These are phyloP conservation scores for Argyresthia goedartella DNA, from an alignment of 2,888 invertebrate species.

Conservation along the genomic window DNA sequence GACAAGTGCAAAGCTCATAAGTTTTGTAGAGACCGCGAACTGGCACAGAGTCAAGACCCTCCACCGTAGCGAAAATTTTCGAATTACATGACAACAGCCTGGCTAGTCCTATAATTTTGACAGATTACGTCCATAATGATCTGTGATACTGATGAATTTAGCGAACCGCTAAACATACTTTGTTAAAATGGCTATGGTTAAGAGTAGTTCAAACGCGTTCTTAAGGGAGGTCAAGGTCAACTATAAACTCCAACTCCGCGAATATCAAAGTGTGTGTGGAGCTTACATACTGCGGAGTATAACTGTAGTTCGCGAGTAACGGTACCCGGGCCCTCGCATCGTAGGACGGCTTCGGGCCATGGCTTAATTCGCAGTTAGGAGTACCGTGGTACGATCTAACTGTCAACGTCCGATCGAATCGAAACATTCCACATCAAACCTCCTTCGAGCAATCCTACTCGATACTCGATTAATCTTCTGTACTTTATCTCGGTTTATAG, in stretches of 20 bases:
- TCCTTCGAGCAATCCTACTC: no score
- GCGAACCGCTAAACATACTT: background rate
- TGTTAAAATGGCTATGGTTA: background rate
- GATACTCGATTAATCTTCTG: no score
- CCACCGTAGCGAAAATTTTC: background rate
- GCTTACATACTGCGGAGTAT: background rate
- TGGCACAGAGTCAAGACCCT: constrained; percentile 12
- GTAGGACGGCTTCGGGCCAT: background rate
- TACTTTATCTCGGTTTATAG: no score
- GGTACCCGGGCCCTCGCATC: background rate
- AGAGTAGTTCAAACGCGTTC: background rate
- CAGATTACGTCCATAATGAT: no score
- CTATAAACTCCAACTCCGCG: background rate
- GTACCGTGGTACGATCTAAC: constrained; percentile 1
- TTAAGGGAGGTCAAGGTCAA: background rate
- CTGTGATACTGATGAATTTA: background rate
- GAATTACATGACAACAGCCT: no score
- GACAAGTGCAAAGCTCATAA: constrained; percentile 84
- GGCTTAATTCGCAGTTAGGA: constrained; percentile 1
- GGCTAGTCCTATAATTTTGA: no score
- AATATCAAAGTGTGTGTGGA: background rate
- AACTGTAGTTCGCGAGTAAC: background rate
- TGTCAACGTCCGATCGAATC: background rate
- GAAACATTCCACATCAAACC: no score
- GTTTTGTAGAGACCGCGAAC: constrained; percentile 70